These are phyloP conservation scores for Drosophila neocordata DNA, from an alignment of 1,140 invertebrate genomes.

Conservation along the genomic window DNA sequence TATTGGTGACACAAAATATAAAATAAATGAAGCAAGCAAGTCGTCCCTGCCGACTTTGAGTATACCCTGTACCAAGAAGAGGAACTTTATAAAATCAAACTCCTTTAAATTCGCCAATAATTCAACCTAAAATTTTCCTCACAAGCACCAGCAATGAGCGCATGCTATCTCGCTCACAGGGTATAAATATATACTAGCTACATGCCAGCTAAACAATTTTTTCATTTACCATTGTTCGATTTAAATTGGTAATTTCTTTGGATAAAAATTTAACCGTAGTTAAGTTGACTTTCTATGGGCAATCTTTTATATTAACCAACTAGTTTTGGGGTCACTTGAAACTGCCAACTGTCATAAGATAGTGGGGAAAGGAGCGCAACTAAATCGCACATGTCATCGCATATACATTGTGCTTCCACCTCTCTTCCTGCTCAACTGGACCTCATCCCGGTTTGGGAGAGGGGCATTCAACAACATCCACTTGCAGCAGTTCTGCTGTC, in stretches of 20 bases:
- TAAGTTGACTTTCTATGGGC: not conserved
- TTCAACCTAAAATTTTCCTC: too few species aligned
- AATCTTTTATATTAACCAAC: not conserved
- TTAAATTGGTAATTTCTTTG: not conserved
- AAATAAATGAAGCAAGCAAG: too few species aligned
- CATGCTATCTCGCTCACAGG: too few species aligned
- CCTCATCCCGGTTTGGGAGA: not conserved
- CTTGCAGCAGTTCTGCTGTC: slow-evolving; percentile 74
- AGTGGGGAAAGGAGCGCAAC: slow-evolving; percentile 42
- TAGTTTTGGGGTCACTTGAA: slow-evolving; percentile 41
- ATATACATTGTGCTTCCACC: slow-evolving; percentile 16
- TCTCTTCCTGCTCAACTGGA: slow-evolving; percentile 16
- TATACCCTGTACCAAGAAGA: too few species aligned
- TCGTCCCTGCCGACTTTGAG: too few species aligned
- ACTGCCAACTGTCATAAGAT: slow-evolving; percentile 27
- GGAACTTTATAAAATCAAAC: too few species aligned
- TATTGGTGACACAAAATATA: too few species aligned
- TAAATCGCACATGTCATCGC: slow-evolving; percentile 77
- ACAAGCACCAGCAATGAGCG: too few species aligned
- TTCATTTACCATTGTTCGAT: too few species aligned
- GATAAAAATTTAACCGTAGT: not conserved
- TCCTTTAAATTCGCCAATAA: too few species aligned
- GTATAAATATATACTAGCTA: too few species aligned
- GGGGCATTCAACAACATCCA: slow-evolving; percentile 35
- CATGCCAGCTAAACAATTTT: too few species aligned